Evolutionary conservation across 2,797 vertebrate genomes (phyloP).

Genomic region (Cryptoblepharus egeriae): DNA sequence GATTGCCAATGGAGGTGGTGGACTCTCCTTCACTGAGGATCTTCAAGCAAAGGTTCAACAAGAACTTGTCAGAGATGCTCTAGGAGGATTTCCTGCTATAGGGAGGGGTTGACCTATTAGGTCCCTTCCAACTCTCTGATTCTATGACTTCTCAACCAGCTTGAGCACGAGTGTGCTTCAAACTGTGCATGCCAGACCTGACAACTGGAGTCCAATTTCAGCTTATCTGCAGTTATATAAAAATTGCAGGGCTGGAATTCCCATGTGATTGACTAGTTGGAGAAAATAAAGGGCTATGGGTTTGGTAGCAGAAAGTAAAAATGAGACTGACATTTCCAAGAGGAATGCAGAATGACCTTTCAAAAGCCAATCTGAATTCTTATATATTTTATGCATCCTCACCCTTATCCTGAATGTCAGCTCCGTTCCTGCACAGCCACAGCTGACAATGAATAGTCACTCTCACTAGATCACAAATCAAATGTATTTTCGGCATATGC

Average conservation of each 20-base stretch:
- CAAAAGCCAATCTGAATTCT: conserved; percentile 18
- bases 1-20: too few species aligned
- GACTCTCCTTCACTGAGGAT: too few species aligned
- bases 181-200: not conserved
- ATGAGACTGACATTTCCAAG: conserved; percentile 29
- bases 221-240: not conserved
- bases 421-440: not conserved
- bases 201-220: not conserved
- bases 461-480: not conserved
- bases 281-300: not conserved
- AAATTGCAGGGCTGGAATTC: not conserved
- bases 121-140: too few species aligned
- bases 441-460: not conserved
- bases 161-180: not conserved
- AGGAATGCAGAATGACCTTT: conserved; percentile 26
- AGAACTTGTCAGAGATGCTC: too few species aligned
- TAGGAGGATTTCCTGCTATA: too few species aligned
- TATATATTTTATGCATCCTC: conserved; percentile 24
- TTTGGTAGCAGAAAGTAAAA: conserved; percentile 1
- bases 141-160: not conserved
- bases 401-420: conserved; percentile 2
- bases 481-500: not conserved
- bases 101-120: too few species aligned
- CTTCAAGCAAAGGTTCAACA: too few species aligned
- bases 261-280: not conserved